Evolutionary conservation across 1,140 invertebrate genomes (phyloP).

Genomic region (Drosophila funebris): DNA sequence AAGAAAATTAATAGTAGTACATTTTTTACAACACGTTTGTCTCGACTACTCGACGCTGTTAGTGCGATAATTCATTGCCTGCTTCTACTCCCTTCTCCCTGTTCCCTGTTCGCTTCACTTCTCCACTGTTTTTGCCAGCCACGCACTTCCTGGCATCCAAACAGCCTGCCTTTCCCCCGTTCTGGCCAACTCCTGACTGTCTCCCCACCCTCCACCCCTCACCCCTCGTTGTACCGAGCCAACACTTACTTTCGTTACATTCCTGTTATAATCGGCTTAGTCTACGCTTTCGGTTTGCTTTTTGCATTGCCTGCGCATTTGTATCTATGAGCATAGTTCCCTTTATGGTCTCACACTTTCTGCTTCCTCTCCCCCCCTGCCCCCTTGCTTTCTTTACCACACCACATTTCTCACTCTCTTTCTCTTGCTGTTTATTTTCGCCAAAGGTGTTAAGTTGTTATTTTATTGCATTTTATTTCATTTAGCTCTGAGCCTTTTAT

Average conservation of each 20-base stretch:
- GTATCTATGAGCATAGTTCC: slow-evolving; percentile 35
- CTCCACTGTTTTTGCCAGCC: slow-evolving; percentile 45
- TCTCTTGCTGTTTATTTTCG: slow-evolving; percentile 26
- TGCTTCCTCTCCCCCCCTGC: background rate
- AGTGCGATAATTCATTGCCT: slow-evolving; percentile 80
- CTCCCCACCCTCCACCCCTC: slow-evolving; percentile 3
- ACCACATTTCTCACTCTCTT: background rate
- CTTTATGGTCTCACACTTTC: slow-evolving; percentile 48
- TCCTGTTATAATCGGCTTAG: slow-evolving; percentile 79
- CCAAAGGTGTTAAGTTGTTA: slow-evolving; percentile 58
- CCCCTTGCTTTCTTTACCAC: background rate
- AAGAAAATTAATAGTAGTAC: slow-evolving; percentile 80
- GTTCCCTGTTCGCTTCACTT: background rate
- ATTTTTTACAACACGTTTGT: slow-evolving; percentile 82
- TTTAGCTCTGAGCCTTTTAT: slow-evolving; percentile 40
- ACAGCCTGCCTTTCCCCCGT: slow-evolving; percentile 18
- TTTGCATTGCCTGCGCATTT: slow-evolving; percentile 77
- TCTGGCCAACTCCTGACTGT: slow-evolving; percentile 13
- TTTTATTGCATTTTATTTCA: slow-evolving; percentile 54
- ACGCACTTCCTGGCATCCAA: slow-evolving; percentile 67
- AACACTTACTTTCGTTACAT: slow-evolving; percentile 62
- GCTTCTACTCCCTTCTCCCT: slow-evolving; percentile 25
- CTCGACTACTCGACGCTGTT: slow-evolving; percentile 68
- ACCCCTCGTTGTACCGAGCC: background rate
- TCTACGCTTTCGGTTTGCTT: slow-evolving; percentile 80